These are phyloP conservation scores for Spinibarbus caldwelli DNA, from an alignment of 2,797 vertebrate species.

Conservation along the genomic window DNA sequence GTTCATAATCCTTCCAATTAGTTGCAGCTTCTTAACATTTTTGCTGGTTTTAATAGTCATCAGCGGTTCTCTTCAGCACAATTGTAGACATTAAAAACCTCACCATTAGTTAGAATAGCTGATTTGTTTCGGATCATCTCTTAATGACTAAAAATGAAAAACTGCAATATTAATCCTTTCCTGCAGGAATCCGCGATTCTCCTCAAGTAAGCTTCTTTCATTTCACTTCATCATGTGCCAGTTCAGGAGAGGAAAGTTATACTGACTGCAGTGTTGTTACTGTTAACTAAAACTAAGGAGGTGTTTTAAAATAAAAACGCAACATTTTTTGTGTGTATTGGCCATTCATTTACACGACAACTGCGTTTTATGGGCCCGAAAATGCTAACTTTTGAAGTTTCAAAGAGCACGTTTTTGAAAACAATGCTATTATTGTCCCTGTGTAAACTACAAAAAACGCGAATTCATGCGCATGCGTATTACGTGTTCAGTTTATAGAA, in stretches of 20 bases:
- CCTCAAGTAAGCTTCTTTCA: not conserved
- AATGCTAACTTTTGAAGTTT: too few relatives aligned
- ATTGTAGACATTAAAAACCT: not conserved
- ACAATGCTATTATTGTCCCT: too few relatives aligned
- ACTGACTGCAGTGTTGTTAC: too few relatives aligned
- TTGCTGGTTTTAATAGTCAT: not conserved
- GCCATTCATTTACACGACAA: too few relatives aligned
- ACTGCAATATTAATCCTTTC: not conserved
- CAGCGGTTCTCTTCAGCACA: not conserved
- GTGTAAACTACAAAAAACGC: too few relatives aligned
- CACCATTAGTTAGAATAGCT: not conserved
- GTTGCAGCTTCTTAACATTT: not conserved
- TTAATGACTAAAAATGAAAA: not conserved
- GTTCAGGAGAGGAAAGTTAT: not conserved
- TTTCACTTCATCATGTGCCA: not conserved
- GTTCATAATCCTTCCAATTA: slow-evolving; percentile 5
- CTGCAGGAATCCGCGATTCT: not conserved
- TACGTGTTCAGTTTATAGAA: too few relatives aligned
- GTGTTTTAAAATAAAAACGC: too few relatives aligned
- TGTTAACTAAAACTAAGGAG: not conserved
- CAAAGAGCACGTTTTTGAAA: too few relatives aligned
- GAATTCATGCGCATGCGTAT: too few relatives aligned
- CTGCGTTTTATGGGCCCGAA: too few relatives aligned
- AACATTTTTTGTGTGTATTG: too few relatives aligned
- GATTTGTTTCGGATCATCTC: slow-evolving; percentile 1